Conservation (phyloP, 92 coral and sea anemone genomes). For the Porites lobata region DNA sequence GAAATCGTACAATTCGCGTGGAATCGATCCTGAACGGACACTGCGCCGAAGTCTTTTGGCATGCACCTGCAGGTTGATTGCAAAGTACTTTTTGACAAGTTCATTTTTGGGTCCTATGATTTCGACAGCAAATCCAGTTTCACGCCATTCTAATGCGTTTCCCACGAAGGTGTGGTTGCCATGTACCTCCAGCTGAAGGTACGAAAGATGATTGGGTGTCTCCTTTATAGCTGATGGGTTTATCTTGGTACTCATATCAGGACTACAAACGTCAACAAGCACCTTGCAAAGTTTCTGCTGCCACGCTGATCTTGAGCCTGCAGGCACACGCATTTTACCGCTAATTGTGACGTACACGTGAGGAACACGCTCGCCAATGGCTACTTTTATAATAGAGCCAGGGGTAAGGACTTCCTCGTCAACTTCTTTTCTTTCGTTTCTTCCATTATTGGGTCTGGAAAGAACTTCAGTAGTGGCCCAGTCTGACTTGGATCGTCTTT, state of each 20-base stretch:
- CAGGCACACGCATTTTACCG: background rate
- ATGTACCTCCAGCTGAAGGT: constrained; percentile 21
- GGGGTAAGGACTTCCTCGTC: constrained; percentile 22
- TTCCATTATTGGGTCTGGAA: background rate
- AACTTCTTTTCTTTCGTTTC: background rate
- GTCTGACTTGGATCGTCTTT: constrained; percentile 24
- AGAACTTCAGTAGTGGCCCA: constrained; percentile 18
- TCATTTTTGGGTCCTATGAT: constrained; percentile 6
- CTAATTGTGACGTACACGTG: background rate
- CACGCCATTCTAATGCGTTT: constrained; percentile 13
- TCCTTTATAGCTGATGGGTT: constrained; percentile 12
- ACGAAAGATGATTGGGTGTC: constrained; percentile 22
- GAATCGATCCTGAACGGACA: background rate
- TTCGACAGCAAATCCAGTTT: constrained; percentile 15
- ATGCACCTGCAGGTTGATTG: constrained; percentile 16
- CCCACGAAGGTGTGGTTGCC: constrained; percentile 23
- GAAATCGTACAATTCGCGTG: background rate
- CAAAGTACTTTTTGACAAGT: constrained; percentile 13
- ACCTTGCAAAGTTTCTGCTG: constrained; percentile 37
- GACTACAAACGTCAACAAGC: constrained; percentile 23
- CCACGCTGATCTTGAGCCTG: constrained; percentile 5
- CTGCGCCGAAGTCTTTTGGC: constrained; percentile 8
- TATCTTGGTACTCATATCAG: constrained; percentile 1
- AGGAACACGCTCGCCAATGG: constrained; percentile 20
- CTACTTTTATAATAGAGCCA: constrained; percentile 12